Evolutionary conservation across 2,888 invertebrate species (phyloP).

Genomic region (Catotricha subobsoleta): DNA sequence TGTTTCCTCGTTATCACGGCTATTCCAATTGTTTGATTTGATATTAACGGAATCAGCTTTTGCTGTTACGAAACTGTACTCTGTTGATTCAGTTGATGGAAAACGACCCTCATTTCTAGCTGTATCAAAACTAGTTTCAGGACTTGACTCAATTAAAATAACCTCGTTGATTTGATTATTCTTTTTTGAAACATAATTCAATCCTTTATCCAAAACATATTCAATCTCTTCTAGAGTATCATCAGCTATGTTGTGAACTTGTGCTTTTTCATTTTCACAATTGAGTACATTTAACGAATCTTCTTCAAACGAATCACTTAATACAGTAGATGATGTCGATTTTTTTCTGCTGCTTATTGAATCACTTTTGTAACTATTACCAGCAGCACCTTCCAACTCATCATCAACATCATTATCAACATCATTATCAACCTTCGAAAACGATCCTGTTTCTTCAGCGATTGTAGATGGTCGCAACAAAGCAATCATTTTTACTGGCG

Average conservation of each 20-base stretch:
- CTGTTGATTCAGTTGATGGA: background rate
- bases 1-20: too few relatives aligned
- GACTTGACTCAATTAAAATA: slow-evolving; percentile 3
- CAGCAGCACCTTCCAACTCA: background rate
- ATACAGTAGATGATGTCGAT: background rate
- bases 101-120: background rate
- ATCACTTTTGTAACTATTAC: background rate
- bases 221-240: slow-evolving; percentile 31
- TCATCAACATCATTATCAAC: background rate
- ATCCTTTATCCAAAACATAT: slow-evolving; percentile 26
- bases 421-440: too few relatives aligned
- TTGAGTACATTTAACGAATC: background rate
- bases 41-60: slow-evolving; percentile 1
- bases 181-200: slow-evolving; percentile 16
- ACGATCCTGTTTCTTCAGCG: too few relatives aligned
- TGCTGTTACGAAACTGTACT: background rate
- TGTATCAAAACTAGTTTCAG: slow-evolving; percentile 3
- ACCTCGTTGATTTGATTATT: too few relatives aligned
- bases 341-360: background rate
- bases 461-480: too few relatives aligned
- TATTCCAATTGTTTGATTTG: too few relatives aligned
- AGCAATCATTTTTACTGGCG: background rate
- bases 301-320: background rate
- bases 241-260: too few relatives aligned
- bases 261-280: too few relatives aligned